phyloP scores from a whole-genome alignment of 2,113 vertebrate genomes.

The Montifringilla adamsi region DNA sequence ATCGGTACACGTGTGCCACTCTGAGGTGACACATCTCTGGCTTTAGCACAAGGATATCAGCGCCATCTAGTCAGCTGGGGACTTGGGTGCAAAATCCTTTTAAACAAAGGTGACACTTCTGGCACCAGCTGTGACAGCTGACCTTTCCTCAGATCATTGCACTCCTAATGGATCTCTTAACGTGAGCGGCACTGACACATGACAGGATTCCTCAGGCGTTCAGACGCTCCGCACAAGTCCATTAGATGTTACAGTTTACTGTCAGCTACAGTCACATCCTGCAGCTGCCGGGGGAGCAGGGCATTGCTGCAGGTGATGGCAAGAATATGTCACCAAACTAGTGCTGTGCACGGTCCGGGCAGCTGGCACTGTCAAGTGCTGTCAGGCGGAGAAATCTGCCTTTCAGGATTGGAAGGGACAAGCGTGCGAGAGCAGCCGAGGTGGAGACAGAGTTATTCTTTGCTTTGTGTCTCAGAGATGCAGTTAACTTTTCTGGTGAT shows the following conservation, averaged over 20 bases:
- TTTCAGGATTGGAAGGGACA: conserved; percentile 4
- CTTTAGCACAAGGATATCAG: not conserved
- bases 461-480: not conserved
- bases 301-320: conserved; percentile 57
- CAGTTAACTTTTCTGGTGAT: not conserved
- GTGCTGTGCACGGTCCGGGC: not conserved
- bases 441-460: not conserved
- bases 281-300: conserved; percentile 15
- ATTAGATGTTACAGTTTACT: conserved; percentile 57
- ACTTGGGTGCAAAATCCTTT: conserved; percentile 47
- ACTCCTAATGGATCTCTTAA: conserved; percentile 64
- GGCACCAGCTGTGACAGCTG: conserved; percentile 62
- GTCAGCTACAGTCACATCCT: conserved; percentile 56
- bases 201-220: conserved; percentile 59
- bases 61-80: conserved; percentile 46
- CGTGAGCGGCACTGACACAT: conserved; percentile 67
- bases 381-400: not conserved
- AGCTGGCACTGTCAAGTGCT: conserved; percentile 1
- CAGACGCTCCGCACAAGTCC: conserved; percentile 43
- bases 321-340: conserved; percentile 57
- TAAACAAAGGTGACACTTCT: conserved; percentile 65
- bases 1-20: not conserved
- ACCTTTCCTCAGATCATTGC: conserved; percentile 68
- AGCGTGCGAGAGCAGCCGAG: not conserved
- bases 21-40: not conserved